Evolutionary conservation across 2,113 vertebrate genomes (phyloP).

Genomic region (Tauraco erythrolophus): DNA sequence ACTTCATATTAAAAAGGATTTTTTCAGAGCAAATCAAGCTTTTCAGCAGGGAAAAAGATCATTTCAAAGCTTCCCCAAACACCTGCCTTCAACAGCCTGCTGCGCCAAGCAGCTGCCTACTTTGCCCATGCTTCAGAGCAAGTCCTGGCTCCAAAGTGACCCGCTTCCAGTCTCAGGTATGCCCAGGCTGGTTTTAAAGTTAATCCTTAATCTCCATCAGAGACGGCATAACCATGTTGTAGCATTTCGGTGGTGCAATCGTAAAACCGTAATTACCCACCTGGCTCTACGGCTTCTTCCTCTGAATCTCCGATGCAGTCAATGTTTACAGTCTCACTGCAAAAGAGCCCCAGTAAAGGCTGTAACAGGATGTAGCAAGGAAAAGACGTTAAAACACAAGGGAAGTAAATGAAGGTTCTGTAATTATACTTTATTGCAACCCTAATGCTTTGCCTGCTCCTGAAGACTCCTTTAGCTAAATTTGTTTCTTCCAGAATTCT

Average conservation of each 20-base stretch:
- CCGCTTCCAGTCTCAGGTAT: neutral
- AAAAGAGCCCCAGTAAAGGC: neutral
- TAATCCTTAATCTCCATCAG: neutral
- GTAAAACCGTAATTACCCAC: neutral
- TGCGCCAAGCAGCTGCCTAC: neutral
- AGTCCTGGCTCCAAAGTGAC: neutral
- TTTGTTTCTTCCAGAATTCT: neutral
- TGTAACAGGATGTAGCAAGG: neutral
- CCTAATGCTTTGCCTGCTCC: neutral
- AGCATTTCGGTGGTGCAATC: neutral
- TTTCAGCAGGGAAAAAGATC: neutral
- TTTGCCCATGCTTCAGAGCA: neutral
- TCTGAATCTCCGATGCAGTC: neutral
- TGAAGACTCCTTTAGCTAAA: neutral
- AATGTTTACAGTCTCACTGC: neutral
- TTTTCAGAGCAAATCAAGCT: neutral
- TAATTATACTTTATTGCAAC: conserved; percentile 16
- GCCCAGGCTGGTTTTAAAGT: neutral
- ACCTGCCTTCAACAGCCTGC: neutral
- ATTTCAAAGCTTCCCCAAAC: neutral
- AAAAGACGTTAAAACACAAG: neutral
- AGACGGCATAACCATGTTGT: neutral
- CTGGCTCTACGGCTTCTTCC: neutral
- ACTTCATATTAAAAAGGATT: neutral
- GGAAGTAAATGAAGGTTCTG: neutral